These are phyloP conservation scores for Byasa hedistus DNA, from an alignment of 2,888 invertebrate genomes.

Conservation along the genomic window DNA sequence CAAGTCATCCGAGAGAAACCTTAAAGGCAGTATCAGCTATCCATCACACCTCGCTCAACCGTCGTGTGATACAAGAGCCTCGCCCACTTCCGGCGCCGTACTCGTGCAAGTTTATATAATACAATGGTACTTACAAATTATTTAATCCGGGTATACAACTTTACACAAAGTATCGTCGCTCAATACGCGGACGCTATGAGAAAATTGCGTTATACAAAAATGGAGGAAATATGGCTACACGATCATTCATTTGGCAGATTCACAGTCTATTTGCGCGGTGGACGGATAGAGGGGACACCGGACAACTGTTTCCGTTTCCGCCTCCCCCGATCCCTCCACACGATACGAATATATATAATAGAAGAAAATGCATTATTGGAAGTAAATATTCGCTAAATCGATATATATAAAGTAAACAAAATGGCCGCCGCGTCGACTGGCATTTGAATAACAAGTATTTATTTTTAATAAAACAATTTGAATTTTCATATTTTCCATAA, in stretches of 20 bases:
- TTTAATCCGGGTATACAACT: constrained; percentile 30
- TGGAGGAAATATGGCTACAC: constrained; percentile 25
- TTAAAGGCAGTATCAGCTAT: not conserved
- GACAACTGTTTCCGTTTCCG: too few relatives aligned
- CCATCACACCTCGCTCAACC: too few relatives aligned
- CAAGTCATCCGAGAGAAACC: too few relatives aligned
- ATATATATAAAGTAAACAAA: not conserved
- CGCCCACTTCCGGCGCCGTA: constrained; percentile 25
- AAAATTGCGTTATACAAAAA: constrained; percentile 27
- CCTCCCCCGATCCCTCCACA: not conserved
- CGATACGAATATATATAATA: constrained; percentile 5
- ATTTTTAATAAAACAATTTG: too few relatives aligned
- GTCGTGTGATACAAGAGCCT: not conserved
- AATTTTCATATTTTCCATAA: too few relatives aligned
- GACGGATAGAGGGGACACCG: too few relatives aligned
- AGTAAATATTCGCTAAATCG: constrained; percentile 7
- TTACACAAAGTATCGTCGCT: too few relatives aligned
- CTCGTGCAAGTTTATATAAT: constrained; percentile 30
- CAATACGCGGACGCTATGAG: not conserved
- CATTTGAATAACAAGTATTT: too few relatives aligned
- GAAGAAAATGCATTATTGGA: constrained; percentile 22
- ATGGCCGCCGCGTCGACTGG: not conserved
- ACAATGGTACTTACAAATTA: constrained; percentile 31
- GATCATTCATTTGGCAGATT: constrained; percentile 40
- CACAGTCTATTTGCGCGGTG: constrained; percentile 36